Evolutionary conservation across 2,888 invertebrate genomes (phyloP), one percentile per base, ranked within the genome.

Genomic region (Craniophora ligustri): DNA sequence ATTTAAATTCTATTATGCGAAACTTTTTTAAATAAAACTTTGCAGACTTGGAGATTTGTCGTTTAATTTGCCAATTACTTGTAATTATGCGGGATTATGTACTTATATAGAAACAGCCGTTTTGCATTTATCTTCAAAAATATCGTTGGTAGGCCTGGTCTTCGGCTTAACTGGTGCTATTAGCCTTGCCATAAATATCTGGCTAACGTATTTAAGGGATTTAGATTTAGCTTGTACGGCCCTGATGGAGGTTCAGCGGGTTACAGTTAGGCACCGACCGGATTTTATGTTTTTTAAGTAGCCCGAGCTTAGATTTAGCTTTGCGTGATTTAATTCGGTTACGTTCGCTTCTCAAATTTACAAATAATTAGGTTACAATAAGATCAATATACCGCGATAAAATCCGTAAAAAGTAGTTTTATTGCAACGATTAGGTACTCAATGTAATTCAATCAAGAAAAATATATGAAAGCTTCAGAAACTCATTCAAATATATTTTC

Each of bases 121-220:
- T 63, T 68, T 67, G 60, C 40, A 65, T 75, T 67, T 67, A 67
- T 70, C 62, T 67, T 75, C 64, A 66, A 74, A 70, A 75, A 73
- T 63, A 71, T 76, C 67, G 76, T 75, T 83, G 72, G 67, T 76
- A 72, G 79, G 78, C 76, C 76, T 78, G 79, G 82, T 79, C 80
- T 82, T 72, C 77, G 81, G 82, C 84, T 87, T 88, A 87, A 82
- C 84, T 85, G 86, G 76, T 84, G 85, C 87, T 87, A 88, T 88
- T 89, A 91, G 88, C 86, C 88, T 82, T 81, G 82, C 89, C 84
- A 90, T 92, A 92, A 92, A 92, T 92, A 91, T 91, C 85, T 86
- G 88, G 85, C 84, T 82, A 83, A 82, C 85, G 88, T 87, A 89
- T 90, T 91, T 87, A 88, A 84, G 82, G 90, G 92, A 91, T 91